Conservation (phyloP, 2,888 invertebrate genomes). For the Hirtodrosophila confusa region DNA sequence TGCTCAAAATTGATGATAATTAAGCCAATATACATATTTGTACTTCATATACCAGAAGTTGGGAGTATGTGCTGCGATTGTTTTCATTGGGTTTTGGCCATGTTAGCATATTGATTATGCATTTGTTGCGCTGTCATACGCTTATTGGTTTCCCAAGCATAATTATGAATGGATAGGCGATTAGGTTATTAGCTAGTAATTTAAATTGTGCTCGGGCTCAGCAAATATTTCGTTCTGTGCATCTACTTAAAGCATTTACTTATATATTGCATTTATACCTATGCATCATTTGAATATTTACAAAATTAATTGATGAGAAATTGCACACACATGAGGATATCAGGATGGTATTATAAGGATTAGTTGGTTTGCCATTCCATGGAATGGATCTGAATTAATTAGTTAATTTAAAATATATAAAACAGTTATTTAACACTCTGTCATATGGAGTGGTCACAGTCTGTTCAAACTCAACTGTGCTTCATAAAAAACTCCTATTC, state of each 20-base stretch:
- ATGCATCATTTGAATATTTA: no score
- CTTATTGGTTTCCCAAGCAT: constrained; percentile 38
- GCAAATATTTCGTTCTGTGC: constrained; percentile 6
- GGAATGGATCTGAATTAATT: no score
- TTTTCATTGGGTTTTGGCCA: constrained; percentile 36
- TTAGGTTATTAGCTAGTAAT: constrained; percentile 39
- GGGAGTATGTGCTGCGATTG: constrained; percentile 20
- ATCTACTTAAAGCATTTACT: constrained; percentile 5
- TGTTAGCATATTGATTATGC: constrained; percentile 72
- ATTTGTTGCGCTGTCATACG: constrained; percentile 59
- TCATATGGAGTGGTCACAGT: no score
- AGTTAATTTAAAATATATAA: no score
- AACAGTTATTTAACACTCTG: no score
- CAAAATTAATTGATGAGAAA: no score
- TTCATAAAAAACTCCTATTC: no score
- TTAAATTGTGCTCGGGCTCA: constrained; percentile 29
- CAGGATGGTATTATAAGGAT: no score
- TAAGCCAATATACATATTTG: constrained; percentile 80
- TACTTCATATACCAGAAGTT: constrained; percentile 25
- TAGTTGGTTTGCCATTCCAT: no score
- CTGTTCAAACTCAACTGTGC: no score
- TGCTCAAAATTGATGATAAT: constrained; percentile 79
- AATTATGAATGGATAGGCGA: constrained; percentile 45
- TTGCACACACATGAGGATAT: no score
- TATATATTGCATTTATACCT: no score